Base-by-base conservation (phyloP, 2,888 invertebrate species). In the Ichneumoninae sp. region DNA sequence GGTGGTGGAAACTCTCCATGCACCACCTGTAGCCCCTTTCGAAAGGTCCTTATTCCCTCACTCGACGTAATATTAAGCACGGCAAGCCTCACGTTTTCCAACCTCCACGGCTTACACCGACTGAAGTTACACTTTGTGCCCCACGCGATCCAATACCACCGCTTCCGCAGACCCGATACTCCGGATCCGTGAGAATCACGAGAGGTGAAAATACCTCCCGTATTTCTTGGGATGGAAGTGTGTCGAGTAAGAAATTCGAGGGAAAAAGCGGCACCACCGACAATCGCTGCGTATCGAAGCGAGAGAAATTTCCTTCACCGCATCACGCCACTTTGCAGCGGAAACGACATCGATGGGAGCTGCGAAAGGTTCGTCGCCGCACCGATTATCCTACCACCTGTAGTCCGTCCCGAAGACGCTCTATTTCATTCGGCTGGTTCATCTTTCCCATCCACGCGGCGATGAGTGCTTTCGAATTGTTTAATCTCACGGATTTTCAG, bases 1-100 rank as follows among this genome's bases (percentile, higher is more conserved):
- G 76, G 72, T 52, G 69, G 6, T 30, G 0, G 68, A 79, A 82
- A 82, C 79, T 82, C 79, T 82, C 76, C 79, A 85, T 85, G 84
- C 72, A 85, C 84, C 84, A 85, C 84, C 84, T 85, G 84, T 85
- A 82, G 79, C 79, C 84, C 75, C 36, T 85, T 85, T 85, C 72
- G 76, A 82, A 82, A 82, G 60, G 66, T 75, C 30, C 78, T 76
- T 44, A 62, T 57, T 50, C 65, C 36, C 19, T 33, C 65, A 10
- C 52, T 60, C 33, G 19, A 40, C 19, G 62, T 47, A 52, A 30
- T 62, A 33, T 33, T 78, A 78, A 54, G 40, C 36, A 47, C 44
- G 47, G n/a, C 44, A 50, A 13, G 62, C 62, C 57, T 40, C 36
- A 76, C 66, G 36, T 36, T 52, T 76, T 75, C 54, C 13, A 62